A percentile compares a stretch with the other conserved stretches of the same genome.
phyloP scores from a whole-genome alignment of 2,888 invertebrate genomes.

The Rhagonycha lutea region DNA sequence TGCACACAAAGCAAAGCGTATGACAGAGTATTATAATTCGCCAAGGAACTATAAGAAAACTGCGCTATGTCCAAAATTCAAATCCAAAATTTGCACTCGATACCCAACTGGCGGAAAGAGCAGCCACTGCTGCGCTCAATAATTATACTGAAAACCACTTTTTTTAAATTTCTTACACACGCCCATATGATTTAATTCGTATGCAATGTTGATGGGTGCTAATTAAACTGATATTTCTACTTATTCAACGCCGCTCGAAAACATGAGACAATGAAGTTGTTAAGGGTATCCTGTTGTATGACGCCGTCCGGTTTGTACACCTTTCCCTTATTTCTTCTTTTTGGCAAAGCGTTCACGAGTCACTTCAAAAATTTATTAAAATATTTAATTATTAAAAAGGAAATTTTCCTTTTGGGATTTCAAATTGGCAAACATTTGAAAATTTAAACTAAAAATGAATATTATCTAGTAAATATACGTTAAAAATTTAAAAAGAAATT shows the following conservation, averaged over 20 bases:
- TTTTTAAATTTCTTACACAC: neutral
- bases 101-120: neutral
- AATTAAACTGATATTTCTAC: neutral
- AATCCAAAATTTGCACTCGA: neutral
- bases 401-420: neutral
- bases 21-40: neutral
- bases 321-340: too few species aligned
- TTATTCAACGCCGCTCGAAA: neutral
- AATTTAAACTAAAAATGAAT: too few species aligned
- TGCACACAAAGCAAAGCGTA: neutral
- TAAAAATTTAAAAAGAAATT: neutral
- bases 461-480: neutral
- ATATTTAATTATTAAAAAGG: neutral
- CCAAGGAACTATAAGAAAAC: neutral
- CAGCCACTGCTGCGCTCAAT: neutral
- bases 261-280: neutral
- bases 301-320: neutral
- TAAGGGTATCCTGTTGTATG: neutral
- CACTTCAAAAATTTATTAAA: neutral
- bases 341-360: neutral
- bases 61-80: neutral
- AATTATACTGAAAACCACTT: neutral
- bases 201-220: neutral
- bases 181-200: neutral
- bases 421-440: neutral